phyloP scores from a whole-genome alignment of 1,140 invertebrate genomes.

The Rhopalosiphum maidis region DNA sequence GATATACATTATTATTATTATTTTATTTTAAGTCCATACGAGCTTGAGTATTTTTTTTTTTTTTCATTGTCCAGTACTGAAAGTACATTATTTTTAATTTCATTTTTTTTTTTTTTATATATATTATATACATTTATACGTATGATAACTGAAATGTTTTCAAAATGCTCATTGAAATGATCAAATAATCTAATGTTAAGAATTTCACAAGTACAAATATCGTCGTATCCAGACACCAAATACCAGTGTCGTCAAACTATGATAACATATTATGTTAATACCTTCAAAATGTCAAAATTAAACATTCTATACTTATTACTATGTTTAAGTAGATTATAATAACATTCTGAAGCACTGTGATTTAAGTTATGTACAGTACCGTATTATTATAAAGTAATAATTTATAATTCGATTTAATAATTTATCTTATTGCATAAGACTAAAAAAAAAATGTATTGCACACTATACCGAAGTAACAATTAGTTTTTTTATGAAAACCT shows the following conservation, averaged over 20 bases:
- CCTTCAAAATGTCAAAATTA: constrained; percentile 1
- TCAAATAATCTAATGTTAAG: constrained; percentile 44
- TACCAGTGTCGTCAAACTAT: constrained; percentile 20
- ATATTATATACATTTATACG: constrained; percentile 19
- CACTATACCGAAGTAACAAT: constrained; percentile 26
- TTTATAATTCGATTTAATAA: constrained; percentile 35
- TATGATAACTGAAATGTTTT: constrained; percentile 18
- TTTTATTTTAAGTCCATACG: constrained; percentile 36
- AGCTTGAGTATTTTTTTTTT: constrained; percentile 24
- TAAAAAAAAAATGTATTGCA: constrained; percentile 6
- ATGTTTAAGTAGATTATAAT: constrained; percentile 31
- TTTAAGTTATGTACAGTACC: constrained; percentile 45
- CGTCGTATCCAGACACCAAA: not conserved
- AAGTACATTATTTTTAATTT: constrained; percentile 34
- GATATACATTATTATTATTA: constrained; percentile 19
- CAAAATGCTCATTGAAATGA: constrained; percentile 50
- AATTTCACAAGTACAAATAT: constrained; percentile 46
- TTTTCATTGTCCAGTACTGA: constrained; percentile 41
- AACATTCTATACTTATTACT: constrained; percentile 18
- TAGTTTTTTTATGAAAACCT: not conserved
- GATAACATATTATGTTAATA: not conserved
- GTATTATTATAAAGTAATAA: constrained; percentile 25
- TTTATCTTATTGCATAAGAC: constrained; percentile 20
- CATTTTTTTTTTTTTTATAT: constrained; percentile 21
- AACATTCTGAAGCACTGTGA: constrained; percentile 42